Conservation (phyloP, 2,113 vertebrate species). For the Myotis brandtii region DNA sequence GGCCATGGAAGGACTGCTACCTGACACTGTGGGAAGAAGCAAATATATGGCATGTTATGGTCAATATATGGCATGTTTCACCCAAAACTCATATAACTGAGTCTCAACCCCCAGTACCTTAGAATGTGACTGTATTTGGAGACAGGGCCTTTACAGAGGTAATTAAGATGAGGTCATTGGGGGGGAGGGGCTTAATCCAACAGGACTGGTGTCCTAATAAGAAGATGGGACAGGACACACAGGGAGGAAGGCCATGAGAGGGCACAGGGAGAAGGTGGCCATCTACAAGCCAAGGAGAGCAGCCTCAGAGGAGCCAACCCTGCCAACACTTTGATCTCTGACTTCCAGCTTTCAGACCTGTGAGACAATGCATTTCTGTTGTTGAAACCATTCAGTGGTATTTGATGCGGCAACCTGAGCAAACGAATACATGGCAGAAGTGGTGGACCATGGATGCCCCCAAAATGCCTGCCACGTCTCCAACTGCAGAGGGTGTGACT, state of each 20-base stretch:
- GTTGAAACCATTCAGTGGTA: not conserved
- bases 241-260: not conserved
- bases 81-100: not conserved
- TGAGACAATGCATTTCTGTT: not conserved
- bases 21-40: not conserved
- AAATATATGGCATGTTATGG: not conserved
- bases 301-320: not conserved
- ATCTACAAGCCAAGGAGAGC: not conserved
- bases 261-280: not conserved
- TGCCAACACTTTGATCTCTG: not conserved
- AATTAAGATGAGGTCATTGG: not conserved
- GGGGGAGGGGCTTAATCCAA: not conserved
- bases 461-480: not conserved
- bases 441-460: not conserved
- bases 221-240: not conserved
- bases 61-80: not conserved
- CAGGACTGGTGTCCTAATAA: not conserved
- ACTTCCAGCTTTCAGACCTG: not conserved
- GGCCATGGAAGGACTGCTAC: not conserved
- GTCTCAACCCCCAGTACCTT: not conserved
- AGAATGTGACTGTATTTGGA: not conserved
- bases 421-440: not conserved
- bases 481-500: not conserved
- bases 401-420: not conserved
- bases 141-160: not conserved